Conservation (phyloP, 2,888 invertebrate species). For the Pantelozetes paolii region DNA sequence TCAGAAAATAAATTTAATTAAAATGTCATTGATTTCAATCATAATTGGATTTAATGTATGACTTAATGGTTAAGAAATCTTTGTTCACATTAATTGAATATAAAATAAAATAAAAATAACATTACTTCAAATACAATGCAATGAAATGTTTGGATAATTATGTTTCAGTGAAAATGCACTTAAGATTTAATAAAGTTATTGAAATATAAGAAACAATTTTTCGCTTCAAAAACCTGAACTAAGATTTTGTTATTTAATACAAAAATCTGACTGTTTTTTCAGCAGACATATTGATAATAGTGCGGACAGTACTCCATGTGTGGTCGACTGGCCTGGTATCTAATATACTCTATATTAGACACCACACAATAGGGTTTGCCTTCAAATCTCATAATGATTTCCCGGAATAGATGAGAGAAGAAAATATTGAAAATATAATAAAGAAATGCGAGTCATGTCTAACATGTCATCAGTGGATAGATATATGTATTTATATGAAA, state of each 20-base stretch:
- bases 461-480: background rate
- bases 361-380: constrained; percentile 12
- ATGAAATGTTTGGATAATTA: no score
- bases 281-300: background rate
- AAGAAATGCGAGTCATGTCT: background rate
- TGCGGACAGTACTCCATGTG: constrained; percentile 8
- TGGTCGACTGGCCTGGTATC: background rate
- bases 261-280: background rate
- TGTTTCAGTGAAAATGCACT: no score
- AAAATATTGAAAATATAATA: background rate
- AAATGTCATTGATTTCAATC: no score
- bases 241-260: background rate
- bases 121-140: no score
- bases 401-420: background rate
- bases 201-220: background rate
- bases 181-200: background rate
- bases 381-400: constrained; percentile 9
- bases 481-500: background rate
- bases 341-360: background rate
- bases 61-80: no score
- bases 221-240: background rate
- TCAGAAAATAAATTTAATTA: no score
- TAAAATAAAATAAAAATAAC: no score
- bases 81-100: no score
- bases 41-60: no score